These are phyloP conservation scores for Coregonus ussuriensis DNA, from an alignment of 2,797 vertebrate species.

Conservation along the genomic window DNA sequence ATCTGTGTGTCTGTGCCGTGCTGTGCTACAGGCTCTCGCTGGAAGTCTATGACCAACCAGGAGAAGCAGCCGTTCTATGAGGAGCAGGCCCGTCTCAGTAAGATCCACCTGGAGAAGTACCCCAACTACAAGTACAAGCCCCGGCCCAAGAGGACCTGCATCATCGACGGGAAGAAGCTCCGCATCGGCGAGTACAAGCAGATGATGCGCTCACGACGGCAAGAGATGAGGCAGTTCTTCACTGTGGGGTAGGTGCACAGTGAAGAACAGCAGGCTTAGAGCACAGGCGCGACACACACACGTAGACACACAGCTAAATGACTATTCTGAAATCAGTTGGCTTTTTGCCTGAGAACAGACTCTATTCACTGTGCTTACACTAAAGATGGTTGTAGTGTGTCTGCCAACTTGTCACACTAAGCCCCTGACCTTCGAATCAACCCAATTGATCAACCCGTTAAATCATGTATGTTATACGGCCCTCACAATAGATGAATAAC, in stretches of 20 bases:
- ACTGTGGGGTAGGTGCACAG: constrained; percentile 87
- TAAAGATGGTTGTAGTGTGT: neutral
- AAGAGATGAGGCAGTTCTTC: constrained; percentile 99
- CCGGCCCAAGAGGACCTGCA: constrained; percentile 98
- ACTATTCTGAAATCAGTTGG: neutral
- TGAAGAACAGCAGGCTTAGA: constrained; percentile 28
- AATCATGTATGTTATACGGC: constrained; percentile 32
- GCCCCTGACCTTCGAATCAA: constrained; percentile 35
- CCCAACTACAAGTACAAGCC: constrained; percentile 99
- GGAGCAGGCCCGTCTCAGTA: constrained; percentile 97
- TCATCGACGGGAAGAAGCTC: constrained; percentile 97
- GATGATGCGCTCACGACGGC: constrained; percentile 97
- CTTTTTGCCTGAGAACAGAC: neutral
- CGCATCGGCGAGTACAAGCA: constrained; percentile 99
- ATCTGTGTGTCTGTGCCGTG: neutral
- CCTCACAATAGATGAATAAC: constrained; percentile 21
- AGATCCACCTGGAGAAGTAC: constrained; percentile 99
- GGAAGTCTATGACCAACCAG: constrained; percentile 89
- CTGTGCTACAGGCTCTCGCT: constrained; percentile 80
- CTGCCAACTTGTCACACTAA: neutral
- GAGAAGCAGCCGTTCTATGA: constrained; percentile 91
- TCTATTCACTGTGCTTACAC: neutral
- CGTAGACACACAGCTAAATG: constrained; percentile 13
- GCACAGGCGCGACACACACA: constrained; percentile 13
- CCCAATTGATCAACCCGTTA: constrained; percentile 33